Conservation (phyloP, 2,888 invertebrate species). For the Unio delphinus region DNA sequence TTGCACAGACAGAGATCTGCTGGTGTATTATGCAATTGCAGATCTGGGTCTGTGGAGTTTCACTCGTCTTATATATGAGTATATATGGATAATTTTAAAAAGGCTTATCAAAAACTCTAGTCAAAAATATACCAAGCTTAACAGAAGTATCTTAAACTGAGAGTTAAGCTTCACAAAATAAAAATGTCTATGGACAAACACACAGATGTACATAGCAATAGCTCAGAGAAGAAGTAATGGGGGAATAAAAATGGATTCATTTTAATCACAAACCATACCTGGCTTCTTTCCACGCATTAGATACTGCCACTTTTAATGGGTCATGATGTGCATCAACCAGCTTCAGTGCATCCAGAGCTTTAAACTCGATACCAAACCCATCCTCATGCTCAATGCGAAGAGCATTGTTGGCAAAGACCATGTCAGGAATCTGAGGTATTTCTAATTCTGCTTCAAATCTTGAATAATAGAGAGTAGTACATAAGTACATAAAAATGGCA, state of each 20-base stretch:
- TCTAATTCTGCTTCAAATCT: constrained; percentile 70
- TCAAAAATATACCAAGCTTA: not conserved
- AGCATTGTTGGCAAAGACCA: constrained; percentile 96
- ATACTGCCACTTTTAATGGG: constrained; percentile 88
- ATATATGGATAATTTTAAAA: no score
- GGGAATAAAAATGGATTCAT: not conserved
- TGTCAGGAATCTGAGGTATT: constrained; percentile 96
- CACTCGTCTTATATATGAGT: no score
- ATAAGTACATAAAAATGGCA: not conserved
- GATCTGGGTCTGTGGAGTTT: no score
- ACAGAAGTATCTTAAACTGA: not conserved
- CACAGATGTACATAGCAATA: no score
- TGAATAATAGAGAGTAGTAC: constrained; percentile 6
- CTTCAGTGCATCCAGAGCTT: constrained; percentile 91
- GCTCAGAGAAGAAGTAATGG: no score
- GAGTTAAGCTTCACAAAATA: no score
- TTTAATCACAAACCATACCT: constrained; percentile 75
- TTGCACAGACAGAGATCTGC: no score
- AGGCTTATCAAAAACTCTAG: not conserved
- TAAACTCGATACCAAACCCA: constrained; percentile 81
- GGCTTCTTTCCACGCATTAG: constrained; percentile 92
- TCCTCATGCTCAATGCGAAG: constrained; percentile 79
- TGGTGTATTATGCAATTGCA: no score
- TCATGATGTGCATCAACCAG: constrained; percentile 76
- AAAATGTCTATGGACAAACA: no score